Conservation (phyloP, 1,140 invertebrate genomes). For the Galendromus occidentalis region DNA sequence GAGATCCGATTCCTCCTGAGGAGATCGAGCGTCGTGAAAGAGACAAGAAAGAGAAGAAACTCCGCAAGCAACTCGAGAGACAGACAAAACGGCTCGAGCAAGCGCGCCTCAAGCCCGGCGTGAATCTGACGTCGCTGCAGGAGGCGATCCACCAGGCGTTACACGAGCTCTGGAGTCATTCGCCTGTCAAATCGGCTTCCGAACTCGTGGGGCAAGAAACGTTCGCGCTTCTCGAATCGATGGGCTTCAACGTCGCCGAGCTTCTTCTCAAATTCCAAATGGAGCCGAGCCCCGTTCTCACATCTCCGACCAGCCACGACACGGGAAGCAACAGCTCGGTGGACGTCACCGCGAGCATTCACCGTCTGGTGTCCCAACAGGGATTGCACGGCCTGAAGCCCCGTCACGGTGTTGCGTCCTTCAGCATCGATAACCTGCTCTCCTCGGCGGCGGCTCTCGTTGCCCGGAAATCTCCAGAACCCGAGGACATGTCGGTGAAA, state of each 20-base stretch:
- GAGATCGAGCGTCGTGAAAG: slow-evolving; percentile 73
- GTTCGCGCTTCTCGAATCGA: slow-evolving; percentile 18
- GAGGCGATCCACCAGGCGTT: slow-evolving; percentile 22
- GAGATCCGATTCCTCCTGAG: slow-evolving; percentile 85
- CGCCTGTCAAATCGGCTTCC: slow-evolving; percentile 17
- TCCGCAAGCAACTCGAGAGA: slow-evolving; percentile 73
- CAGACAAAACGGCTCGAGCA: slow-evolving; percentile 57
- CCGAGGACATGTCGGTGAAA: not conserved
- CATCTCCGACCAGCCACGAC: not conserved
- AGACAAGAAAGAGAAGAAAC: slow-evolving; percentile 49
- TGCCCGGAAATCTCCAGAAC: not conserved
- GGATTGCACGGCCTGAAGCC: not conserved
- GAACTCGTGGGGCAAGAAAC: slow-evolving; percentile 22
- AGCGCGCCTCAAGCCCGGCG: slow-evolving; percentile 19
- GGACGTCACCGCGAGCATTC: not conserved
- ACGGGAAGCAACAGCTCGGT: slow-evolving; percentile 7
- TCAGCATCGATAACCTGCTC: slow-evolving; percentile 1
- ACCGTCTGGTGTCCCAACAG: not conserved
- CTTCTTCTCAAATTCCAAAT: slow-evolving; percentile 16
- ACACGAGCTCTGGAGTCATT: slow-evolving; percentile 19
- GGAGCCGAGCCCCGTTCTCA: slow-evolving; percentile 10
- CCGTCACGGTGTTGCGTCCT: not conserved
- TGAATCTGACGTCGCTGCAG: slow-evolving; percentile 21
- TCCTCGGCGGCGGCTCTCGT: not conserved
- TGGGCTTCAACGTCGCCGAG: slow-evolving; percentile 18